A percentile compares a stretch with the other conserved stretches of the same genome.
phyloP scores from a whole-genome alignment of 1,140 invertebrate genomes.

The honey bee (Apis mellifera) region Amel_HAv3.1 CM009932.2:8295001-8295500 shows the following conservation, averaged over 20 bases:
- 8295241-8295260: conserved; percentile 34
- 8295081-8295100: neutral
- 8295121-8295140: conserved; percentile 11
- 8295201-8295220: conserved; percentile 21
- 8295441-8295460: neutral
- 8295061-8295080: neutral
- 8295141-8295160: neutral
- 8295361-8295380: conserved; percentile 53
- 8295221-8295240: conserved; percentile 46
- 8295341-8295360: conserved; percentile 46
- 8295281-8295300: conserved; percentile 35
- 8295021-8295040: too few relatives aligned
- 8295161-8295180: neutral
- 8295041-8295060: too few relatives aligned
- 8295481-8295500: too few relatives aligned
- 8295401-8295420: conserved; percentile 59
- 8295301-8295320: conserved; percentile 48
- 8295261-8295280: conserved; percentile 35
- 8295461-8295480: neutral
- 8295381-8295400: conserved; percentile 48
- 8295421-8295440: conserved; percentile 27
- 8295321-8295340: conserved; percentile 41
- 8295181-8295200: conserved; percentile 5
- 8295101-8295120: conserved; percentile 3
- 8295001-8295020: too few relatives aligned